These are phyloP conservation scores for Micronycteris hirsuta DNA, from an alignment of 2,113 vertebrate genomes.

Conservation along the genomic window DNA sequence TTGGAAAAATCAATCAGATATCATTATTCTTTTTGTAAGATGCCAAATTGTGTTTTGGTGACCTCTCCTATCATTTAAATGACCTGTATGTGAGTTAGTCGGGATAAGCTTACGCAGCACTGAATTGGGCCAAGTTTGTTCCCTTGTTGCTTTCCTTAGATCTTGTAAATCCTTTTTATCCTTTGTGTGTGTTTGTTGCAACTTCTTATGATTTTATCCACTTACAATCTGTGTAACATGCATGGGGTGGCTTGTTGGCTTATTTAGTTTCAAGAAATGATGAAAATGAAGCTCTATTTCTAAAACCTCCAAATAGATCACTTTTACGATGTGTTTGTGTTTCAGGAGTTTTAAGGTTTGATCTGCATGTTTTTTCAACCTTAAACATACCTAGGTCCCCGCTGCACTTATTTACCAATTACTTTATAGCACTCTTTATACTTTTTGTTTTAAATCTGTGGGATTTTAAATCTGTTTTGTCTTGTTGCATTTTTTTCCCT, in stretches of 20 bases:
- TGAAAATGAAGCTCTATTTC: not conserved
- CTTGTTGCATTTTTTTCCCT: slow-evolving; percentile 28
- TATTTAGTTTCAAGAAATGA: slow-evolving; percentile 21
- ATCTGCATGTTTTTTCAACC: not conserved
- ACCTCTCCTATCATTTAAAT: slow-evolving; percentile 3
- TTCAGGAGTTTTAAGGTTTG: not conserved
- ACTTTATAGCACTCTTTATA: not conserved
- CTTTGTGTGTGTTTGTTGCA: not conserved
- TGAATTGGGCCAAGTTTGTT: not conserved
- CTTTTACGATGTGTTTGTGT: not conserved
- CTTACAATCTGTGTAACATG: not conserved
- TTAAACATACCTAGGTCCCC: not conserved
- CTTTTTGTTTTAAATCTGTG: slow-evolving; percentile 51
- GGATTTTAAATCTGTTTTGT: slow-evolving; percentile 36
- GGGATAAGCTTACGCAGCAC: not conserved
- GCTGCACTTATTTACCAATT: not conserved
- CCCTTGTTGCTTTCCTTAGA: not conserved
- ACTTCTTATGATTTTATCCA: not conserved
- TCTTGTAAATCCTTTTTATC: not conserved
- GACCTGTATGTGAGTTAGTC: not conserved
- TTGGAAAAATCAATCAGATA: slow-evolving; percentile 46
- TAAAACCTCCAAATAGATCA: not conserved
- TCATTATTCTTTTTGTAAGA: slow-evolving; percentile 36
- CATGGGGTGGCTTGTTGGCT: not conserved
- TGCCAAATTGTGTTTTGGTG: slow-evolving; percentile 32